Evolutionary conservation across 2,888 invertebrate species (phyloP).

Genomic region (Scaptomyza polygonia): DNA sequence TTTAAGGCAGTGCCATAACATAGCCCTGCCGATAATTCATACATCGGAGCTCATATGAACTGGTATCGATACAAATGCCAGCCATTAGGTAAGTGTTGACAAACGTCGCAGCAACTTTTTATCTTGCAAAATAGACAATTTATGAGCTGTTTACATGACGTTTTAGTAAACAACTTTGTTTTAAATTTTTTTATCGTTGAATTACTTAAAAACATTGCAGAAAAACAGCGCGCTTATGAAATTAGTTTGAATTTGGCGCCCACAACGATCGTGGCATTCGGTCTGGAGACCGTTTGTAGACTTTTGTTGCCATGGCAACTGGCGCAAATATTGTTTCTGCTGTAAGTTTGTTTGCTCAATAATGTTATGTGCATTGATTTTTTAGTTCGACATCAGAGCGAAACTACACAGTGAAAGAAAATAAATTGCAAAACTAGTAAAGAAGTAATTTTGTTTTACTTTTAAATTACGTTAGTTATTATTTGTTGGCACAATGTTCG

Average conservation of each 20-base stretch:
- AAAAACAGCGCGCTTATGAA: neutral
- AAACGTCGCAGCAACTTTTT: neutral
- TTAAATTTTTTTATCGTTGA: rapidly evolving
- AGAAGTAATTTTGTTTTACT: slow-evolving; percentile 22
- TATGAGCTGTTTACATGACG: neutral
- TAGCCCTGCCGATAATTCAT: neutral
- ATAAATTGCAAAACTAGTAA: slow-evolving; percentile 44
- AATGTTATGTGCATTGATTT: slow-evolving; percentile 34
- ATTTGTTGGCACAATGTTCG: slow-evolving; percentile 85
- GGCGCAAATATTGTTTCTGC: slow-evolving; percentile 13
- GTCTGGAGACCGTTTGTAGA: slow-evolving; percentile 1
- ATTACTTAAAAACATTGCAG: rapidly evolving
- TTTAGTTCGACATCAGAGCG: slow-evolving; percentile 15
- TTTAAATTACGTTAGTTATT: slow-evolving; percentile 15
- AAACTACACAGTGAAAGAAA: slow-evolving; percentile 18
- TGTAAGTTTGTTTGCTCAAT: slow-evolving; percentile 60
- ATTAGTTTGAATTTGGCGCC: slow-evolving; percentile 23
- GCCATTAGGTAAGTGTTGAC: slow-evolving; percentile 3
- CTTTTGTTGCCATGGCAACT: slow-evolving; percentile 28
- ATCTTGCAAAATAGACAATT: neutral
- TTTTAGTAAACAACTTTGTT: neutral
- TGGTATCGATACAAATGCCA: neutral
- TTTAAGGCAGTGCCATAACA: neutral
- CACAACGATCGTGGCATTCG: slow-evolving; percentile 16
- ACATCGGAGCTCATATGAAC: neutral